Evolutionary conservation across 2,888 invertebrate species (phyloP).

Genomic region (Drosophila fulvimacula): DNA sequence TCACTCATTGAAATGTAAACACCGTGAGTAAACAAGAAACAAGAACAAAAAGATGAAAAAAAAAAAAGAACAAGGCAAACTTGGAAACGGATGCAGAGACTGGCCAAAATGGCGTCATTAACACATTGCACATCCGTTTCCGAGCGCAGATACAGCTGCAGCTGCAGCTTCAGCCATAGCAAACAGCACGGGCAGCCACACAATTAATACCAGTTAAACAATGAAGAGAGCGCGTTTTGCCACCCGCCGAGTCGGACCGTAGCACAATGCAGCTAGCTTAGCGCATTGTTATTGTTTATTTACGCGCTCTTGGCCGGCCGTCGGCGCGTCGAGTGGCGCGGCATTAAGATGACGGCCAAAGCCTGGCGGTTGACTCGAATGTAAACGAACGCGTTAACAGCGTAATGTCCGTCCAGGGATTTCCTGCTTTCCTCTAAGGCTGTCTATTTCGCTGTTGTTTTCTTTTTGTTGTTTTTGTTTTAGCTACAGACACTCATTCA

Average conservation of each 20-base stretch:
- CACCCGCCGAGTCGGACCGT: constrained; percentile 9
- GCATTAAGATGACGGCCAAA: constrained; percentile 9
- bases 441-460: constrained; percentile 4
- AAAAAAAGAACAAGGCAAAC: constrained; percentile 9
- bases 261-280: constrained; percentile 25
- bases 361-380: not conserved
- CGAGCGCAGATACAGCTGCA: constrained; percentile 20
- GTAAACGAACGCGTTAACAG: constrained; percentile 25
- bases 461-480: constrained; percentile 3
- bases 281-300: constrained; percentile 58
- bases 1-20: constrained; percentile 24
- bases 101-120: constrained; percentile 61
- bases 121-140: constrained; percentile 75
- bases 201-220: constrained; percentile 67
- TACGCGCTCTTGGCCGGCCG: constrained; percentile 41
- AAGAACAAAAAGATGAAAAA: constrained; percentile 29
- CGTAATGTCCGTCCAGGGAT: constrained; percentile 16
- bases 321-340: constrained; percentile 6
- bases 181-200: constrained; percentile 40
- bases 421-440: constrained; percentile 27
- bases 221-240: constrained; percentile 21
- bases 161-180: constrained; percentile 7
- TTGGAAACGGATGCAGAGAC: constrained; percentile 8
- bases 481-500: constrained; percentile 5
- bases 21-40: constrained; percentile 19